Evolutionary conservation across 2,797 vertebrate genomes (phyloP).

Genomic region (Acomys russatus): DNA sequence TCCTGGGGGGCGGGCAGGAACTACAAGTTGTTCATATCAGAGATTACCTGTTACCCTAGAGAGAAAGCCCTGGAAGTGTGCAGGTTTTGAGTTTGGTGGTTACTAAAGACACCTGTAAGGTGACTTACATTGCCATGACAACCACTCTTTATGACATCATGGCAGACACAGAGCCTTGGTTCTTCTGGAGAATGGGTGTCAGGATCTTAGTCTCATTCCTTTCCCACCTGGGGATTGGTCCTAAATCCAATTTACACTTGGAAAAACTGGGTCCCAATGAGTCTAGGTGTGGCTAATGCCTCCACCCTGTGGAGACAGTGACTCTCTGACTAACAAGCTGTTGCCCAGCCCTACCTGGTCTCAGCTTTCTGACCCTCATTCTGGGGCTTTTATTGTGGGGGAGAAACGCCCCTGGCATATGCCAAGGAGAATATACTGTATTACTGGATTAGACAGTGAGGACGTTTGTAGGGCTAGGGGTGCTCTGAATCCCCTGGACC

Average conservation of each 20-base stretch:
- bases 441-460: too few relatives aligned
- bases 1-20: not conserved
- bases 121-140: constrained; percentile 6
- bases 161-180: not conserved
- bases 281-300: not conserved
- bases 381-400: not conserved
- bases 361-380: not conserved
- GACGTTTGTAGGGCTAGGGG: too few relatives aligned
- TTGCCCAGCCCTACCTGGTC: not conserved
- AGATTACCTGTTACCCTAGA: not conserved
- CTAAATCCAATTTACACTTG: not conserved
- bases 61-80: rapidly evolving
- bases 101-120: not conserved
- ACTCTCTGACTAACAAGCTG: not conserved
- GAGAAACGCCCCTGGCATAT: not conserved
- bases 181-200: not conserved
- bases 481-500: not conserved
- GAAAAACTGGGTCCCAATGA: not conserved
- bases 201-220: not conserved
- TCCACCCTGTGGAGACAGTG: not conserved
- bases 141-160: not conserved
- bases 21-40: not conserved
- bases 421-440: too few relatives aligned
- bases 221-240: not conserved
- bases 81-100: not conserved